Base-by-base conservation (phyloP, 2,113 vertebrate genomes). In the Rhadina sibilatrix region DNA sequence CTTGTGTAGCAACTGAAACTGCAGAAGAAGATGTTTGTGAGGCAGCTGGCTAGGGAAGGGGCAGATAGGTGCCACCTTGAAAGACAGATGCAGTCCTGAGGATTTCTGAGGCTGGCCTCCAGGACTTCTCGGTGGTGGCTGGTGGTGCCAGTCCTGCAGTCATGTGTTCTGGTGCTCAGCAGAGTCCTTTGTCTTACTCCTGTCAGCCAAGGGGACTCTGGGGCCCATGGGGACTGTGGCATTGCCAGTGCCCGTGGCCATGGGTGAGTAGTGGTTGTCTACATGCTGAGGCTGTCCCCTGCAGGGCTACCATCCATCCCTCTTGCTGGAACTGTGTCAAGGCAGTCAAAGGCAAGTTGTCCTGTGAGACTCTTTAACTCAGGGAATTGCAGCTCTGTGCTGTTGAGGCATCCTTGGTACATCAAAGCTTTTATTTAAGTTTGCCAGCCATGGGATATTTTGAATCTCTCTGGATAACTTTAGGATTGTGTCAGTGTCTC, bases 361-460 rank as follows among this genome's bases (percentile, higher is more conserved):
- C 56, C 27, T 59, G 42, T 71, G 84, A 81, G 69, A 53, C 24
- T 25, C 44, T 3, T 3, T 60, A 78, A 84, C 25, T 19, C 40
- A 66, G 38, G 30, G 65, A 96, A 63, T 24, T 87, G 47, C 38
- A 87, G 47, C 44, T 93, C 57, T 87, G 12, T 93, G 47, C 19
- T 76, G 35, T 52, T 91, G 64, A 70, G 74, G 54, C 72, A 59
- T 63, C 61, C 42, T 69, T 70, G 74, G 42, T 83, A 31, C 74
- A 87, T 77, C 50, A 84, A 93, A 93, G 64, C 12, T 84, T 95
- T 93, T 71, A 24, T 71, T 87, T 91, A 59, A 44, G 64, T 65
- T 94, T 75, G n/a, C 33, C 38, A 68, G 30, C 33, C 7, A 20
- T 38, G 13, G 38, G 38, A 53, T 93, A 68, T 87, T 96, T 94